Conservation (phyloP, 92 coral and sea anemone species). For the Isaurus tuberculatus region DNA sequence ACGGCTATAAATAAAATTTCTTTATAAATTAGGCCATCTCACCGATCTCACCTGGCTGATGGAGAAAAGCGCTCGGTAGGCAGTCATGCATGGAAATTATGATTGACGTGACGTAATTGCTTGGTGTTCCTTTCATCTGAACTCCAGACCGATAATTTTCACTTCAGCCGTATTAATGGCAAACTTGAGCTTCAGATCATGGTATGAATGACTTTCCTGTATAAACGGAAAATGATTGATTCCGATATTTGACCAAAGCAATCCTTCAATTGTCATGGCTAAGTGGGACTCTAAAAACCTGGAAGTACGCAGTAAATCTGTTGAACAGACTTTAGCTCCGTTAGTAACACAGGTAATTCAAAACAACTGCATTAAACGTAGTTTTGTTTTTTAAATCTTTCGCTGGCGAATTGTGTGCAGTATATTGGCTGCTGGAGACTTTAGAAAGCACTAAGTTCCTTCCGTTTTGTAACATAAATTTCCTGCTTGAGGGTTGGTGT, state of each 20-base stretch:
- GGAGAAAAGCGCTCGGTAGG: conserved; percentile 55
- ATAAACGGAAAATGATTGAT: conserved; percentile 17
- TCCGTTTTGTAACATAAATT: conserved; percentile 33
- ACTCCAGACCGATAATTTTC: conserved; percentile 24
- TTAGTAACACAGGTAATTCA: conserved; percentile 85
- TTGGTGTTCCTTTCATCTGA: conserved; percentile 45
- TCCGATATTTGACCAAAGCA: conserved; percentile 25
- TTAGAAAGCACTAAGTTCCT: conserved; percentile 25
- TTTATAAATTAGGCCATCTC: background rate
- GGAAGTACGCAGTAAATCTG: conserved; percentile 97
- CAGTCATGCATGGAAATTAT: conserved; percentile 73
- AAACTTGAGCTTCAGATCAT: background rate
- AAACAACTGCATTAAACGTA: background rate
- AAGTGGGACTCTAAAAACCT: conserved; percentile 89
- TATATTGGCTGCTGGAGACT: background rate
- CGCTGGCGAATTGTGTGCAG: background rate
- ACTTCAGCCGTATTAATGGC: conserved; percentile 4
- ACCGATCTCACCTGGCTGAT: conserved; percentile 19
- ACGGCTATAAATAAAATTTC: background rate
- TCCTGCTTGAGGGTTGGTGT: background rate
- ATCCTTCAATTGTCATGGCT: conserved; percentile 63
- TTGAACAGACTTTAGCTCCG: conserved; percentile 96
- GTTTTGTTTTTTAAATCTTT: background rate
- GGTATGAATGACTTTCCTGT: conserved; percentile 8
- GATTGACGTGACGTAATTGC: conserved; percentile 70